A percentile compares a stretch with the other conserved stretches of the same genome.
phyloP scores from a whole-genome alignment of 2,797 vertebrate species.

The Philypnodon macrostomus region DNA sequence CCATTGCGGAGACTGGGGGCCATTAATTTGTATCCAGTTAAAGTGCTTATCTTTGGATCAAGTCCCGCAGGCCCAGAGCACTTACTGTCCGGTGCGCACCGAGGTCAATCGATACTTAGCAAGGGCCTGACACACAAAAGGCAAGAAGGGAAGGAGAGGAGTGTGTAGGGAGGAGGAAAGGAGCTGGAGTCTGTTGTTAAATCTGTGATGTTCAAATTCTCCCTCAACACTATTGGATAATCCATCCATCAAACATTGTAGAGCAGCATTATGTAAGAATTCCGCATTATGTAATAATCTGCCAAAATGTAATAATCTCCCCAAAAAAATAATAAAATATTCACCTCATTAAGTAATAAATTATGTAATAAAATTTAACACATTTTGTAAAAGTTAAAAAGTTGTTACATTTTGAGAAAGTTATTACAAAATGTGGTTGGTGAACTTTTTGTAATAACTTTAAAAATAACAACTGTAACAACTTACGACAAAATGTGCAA shows the following conservation, averaged over 20 bases:
- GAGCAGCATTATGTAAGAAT: conserved; percentile 27
- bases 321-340: too few relatives aligned
- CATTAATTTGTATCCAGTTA: conserved; percentile 61
- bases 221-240: conserved; percentile 14
- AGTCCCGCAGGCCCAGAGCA: conserved; percentile 52
- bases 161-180: conserved; percentile 24
- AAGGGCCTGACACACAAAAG: conserved; percentile 40
- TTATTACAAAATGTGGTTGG: too few relatives aligned
- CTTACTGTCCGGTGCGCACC: conserved; percentile 55
- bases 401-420: too few relatives aligned
- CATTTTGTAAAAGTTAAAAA: too few relatives aligned
- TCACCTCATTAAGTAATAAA: too few relatives aligned
- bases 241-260: too few relatives aligned
- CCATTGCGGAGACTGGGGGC: conserved; percentile 25
- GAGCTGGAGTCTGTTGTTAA: conserved; percentile 17
- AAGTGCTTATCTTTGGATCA: conserved; percentile 70
- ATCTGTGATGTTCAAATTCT: conserved; percentile 14
- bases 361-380: too few relatives aligned
- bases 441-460: too few relatives aligned
- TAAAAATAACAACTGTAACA: too few relatives aligned
- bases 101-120: conserved; percentile 63
- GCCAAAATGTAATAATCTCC: too few relatives aligned
- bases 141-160: conserved; percentile 18
- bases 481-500: too few relatives aligned
- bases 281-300: too few relatives aligned